Base-by-base conservation (phyloP, 1,140 invertebrate genomes). In the Ceratina calcarata region DNA sequence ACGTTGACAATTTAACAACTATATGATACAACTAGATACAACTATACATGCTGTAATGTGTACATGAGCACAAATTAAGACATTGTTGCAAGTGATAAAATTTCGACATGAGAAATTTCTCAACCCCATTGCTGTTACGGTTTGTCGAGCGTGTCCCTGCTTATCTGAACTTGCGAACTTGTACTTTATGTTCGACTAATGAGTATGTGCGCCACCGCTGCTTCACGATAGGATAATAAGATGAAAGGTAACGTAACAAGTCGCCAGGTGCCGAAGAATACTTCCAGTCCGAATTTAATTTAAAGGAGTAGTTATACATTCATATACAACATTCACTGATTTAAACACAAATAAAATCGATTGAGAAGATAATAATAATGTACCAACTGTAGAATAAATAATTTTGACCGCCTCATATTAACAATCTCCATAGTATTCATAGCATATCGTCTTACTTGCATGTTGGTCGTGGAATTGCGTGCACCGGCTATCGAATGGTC, bases 211-310 rank as follows among this genome's bases (percentile, higher is more conserved):
- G 16, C 4, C 58, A 13, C 20, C 58, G 57, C n/a, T 20, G 16
- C 58, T 20, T 22, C 20, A 22, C 58, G 58, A 22, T 60, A 60
- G 18, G 20, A 24, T 60, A 24, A 20, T n/a, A 51, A 61, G 60
- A 51, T 32, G 61, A n/a, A 37, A 53, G 22, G 24, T 32, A 58
- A 58, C 55, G 80, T 69, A 78, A 81, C 77, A 83, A 83, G 37
- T 45, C 2, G 37, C 10, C 37, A 45, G 37, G 37, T 45, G 37
- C 2, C 10, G 6, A 45, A 6, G 37, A 45, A 45, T 45, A 6
- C 37, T 10, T 45, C 3, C 37, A 45, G 37, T 45, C 7, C 6
- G 7, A 45, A 45, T 45, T 45, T 45, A 8, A 45, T 45, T 45
- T 10, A 10, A 45, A 3, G 37, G 7, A 45, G 6, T 45, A 45